phyloP scores from a whole-genome alignment of 2,797 vertebrate genomes.

The Columba guinea region DNA sequence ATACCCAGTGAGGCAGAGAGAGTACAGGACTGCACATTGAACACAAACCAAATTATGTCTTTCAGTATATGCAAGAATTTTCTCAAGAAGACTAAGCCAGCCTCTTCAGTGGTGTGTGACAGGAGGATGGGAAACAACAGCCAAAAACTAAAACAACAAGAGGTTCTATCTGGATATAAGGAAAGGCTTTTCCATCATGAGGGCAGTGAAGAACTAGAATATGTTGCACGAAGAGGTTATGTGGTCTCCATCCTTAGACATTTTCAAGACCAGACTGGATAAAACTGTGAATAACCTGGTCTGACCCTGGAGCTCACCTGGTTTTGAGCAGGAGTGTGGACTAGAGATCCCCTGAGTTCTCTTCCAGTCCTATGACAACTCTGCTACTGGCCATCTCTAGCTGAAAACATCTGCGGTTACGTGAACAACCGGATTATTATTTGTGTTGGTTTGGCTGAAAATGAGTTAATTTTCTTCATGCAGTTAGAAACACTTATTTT shows the following conservation, averaged over 20 bases:
- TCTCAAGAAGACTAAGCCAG: neutral
- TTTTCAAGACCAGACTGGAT: neutral
- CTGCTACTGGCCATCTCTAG: neutral
- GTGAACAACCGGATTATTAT: neutral
- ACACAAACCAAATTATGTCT: neutral
- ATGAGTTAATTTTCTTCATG: too few relatives aligned
- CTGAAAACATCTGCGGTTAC: neutral
- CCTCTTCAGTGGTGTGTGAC: neutral
- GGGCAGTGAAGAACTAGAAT: neutral
- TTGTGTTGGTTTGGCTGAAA: too few relatives aligned
- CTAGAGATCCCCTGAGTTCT: neutral
- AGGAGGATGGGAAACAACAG: neutral
- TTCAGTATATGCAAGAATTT: neutral
- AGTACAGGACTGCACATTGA: neutral
- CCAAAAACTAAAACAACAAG: neutral
- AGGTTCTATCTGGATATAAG: neutral
- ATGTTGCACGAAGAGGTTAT: neutral
- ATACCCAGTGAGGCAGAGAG: neutral
- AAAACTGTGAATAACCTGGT: neutral
- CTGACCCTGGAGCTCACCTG: neutral
- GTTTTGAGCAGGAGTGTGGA: neutral
- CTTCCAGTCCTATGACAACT: neutral
- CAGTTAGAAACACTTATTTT: too few relatives aligned
- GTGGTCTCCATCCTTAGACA: neutral
- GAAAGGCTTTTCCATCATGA: neutral